Conservation (phyloP, 2,888 invertebrate genomes). For the Dendrolimus pini region DNA sequence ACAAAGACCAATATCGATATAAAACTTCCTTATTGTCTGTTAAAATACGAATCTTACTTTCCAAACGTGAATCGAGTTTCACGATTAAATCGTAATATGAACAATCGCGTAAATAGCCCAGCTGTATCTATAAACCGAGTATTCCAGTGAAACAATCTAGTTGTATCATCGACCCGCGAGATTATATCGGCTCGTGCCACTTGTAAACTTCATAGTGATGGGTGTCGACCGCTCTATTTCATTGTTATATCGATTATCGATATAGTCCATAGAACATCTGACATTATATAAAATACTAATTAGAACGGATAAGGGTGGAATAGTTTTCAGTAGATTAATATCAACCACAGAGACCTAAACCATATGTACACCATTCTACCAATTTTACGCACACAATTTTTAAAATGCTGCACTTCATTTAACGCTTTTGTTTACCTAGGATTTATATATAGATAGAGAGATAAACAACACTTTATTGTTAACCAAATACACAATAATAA, state of each 20-base stretch:
- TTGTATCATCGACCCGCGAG: conserved; percentile 65
- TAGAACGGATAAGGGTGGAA: no score
- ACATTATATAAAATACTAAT: no score
- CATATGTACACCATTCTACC: no score
- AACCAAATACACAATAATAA: no score
- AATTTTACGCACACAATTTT: no score
- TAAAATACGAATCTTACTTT: conserved; percentile 18
- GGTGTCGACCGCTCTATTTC: conserved; percentile 10
- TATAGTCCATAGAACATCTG: not conserved
- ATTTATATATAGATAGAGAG: no score
- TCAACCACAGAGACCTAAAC: no score
- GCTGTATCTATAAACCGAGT: conserved; percentile 40
- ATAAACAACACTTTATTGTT: no score
- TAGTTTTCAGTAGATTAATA: no score
- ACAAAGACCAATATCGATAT: not conserved
- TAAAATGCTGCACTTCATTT: no score
- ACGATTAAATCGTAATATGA: conserved; percentile 47
- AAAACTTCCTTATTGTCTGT: not conserved
- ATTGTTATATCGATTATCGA: not conserved
- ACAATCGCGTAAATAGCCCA: conserved; percentile 42
- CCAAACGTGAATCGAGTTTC: conserved; percentile 46
- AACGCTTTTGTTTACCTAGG: no score
- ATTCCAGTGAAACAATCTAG: conserved; percentile 66
- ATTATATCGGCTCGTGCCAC: conserved; percentile 72
- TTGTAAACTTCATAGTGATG: conserved; percentile 58